A percentile compares a stretch with the other conserved stretches of the same genome.
Evolutionary conservation across 2,888 invertebrate species (phyloP).

Genomic region (Thymelicus lineola): DNA sequence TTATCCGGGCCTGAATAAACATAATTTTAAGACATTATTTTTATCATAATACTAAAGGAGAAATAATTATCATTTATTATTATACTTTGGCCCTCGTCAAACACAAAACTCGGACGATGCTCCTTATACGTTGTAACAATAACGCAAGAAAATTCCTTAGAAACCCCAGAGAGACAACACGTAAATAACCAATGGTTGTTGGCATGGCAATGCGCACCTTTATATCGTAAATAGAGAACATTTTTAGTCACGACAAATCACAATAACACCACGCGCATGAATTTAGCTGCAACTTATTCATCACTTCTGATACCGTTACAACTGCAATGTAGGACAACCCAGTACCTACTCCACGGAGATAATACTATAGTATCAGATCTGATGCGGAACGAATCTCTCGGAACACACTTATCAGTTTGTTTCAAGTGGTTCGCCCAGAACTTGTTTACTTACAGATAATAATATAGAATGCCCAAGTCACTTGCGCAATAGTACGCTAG

Average conservation of each 20-base stretch:
- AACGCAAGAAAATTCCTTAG: too few species aligned
- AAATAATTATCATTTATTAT: too few species aligned
- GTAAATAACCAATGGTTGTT: too few species aligned
- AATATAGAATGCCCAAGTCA: conserved; percentile 35
- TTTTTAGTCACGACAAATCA: conserved; percentile 44
- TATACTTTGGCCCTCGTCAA: too few species aligned
- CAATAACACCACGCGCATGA: conserved; percentile 13
- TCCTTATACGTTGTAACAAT: too few species aligned
- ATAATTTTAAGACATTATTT: background rate
- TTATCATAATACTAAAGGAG: too few species aligned
- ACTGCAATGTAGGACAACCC: conserved; percentile 57
- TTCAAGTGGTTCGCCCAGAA: conserved; percentile 52
- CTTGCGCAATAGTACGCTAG: conserved; percentile 5
- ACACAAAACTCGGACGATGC: too few species aligned
- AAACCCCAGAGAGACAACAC: too few species aligned
- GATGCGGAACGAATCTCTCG: conserved; percentile 57
- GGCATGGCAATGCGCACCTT: conserved; percentile 47
- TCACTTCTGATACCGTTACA: conserved; percentile 3
- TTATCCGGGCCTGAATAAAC: conserved; percentile 56
- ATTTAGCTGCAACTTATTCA: background rate
- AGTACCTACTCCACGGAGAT: conserved; percentile 61
- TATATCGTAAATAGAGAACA: conserved; percentile 47
- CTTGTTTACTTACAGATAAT: conserved; percentile 48
- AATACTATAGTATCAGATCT: conserved; percentile 57
- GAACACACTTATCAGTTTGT: conserved; percentile 55